Evolutionary conservation across 2,113 vertebrate species (phyloP).

Genomic region (Oreochromis spilurus): DNA sequence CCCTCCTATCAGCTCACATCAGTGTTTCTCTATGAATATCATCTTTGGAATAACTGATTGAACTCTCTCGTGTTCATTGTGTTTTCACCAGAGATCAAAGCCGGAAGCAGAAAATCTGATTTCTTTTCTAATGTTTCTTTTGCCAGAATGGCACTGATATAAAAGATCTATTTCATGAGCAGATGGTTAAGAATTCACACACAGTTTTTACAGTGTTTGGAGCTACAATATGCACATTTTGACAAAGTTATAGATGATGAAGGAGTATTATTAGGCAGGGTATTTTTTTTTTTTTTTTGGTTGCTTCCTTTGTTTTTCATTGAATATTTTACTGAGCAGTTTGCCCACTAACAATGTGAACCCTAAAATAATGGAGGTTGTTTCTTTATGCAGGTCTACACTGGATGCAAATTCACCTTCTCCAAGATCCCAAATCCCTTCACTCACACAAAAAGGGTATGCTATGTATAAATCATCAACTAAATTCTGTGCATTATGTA

Average conservation of each 20-base stretch:
- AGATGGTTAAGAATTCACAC: neutral
- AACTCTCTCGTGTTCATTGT: neutral
- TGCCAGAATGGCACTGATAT: neutral
- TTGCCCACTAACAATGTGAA: neutral
- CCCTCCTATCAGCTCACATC: neutral
- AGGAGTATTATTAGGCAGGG: neutral
- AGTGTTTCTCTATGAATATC: neutral
- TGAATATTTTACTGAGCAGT: neutral
- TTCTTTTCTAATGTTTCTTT: neutral
- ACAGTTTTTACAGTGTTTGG: neutral
- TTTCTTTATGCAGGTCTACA: conserved; percentile 80
- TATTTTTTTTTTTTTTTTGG: neutral
- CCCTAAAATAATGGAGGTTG: neutral
- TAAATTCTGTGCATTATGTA: neutral
- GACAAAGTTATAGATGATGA: neutral
- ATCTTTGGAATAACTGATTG: neutral
- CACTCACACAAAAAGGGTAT: conserved; percentile 87
- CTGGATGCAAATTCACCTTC: conserved; percentile 91
- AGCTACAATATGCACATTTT: neutral
- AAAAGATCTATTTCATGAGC: neutral
- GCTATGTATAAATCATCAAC: neutral
- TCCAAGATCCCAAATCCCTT: conserved; percentile 95
- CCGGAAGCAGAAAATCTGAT: neutral
- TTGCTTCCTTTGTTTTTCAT: neutral
- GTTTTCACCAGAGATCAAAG: neutral